Evolutionary conservation across 1,140 invertebrate species (phyloP), one percentile per base, ranked within the genome.

Genomic region (Galleria mellonella): DNA sequence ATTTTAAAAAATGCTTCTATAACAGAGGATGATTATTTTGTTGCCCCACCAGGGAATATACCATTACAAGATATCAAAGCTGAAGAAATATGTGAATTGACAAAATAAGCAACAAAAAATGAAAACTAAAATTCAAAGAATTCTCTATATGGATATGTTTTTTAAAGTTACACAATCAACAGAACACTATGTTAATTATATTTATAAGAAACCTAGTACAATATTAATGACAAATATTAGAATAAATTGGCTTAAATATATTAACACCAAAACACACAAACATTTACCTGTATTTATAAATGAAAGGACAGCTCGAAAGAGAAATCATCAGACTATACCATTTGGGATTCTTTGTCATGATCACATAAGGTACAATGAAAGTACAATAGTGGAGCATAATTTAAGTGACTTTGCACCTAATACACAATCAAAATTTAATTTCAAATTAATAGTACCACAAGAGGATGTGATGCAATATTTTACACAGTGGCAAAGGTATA

Each of bases 1-100:
- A 88, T 97, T 51, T 63, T 97, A 29, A 85, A 74, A 36, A 96
- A 96, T 89, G 93, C 95, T 6, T 55, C 76, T 33, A 33, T 93
- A 38, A 89, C 87, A 12, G 93, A 95, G 66, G 96, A 97, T 79
- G 93, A 96, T 51, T 97, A 96, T 77, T 97, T 96, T 89, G 91
- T 97, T 9, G 94, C 94, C 13, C 96, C 96, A 13, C 91, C 91
- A 11, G 93, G 93, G 64, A 95, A 94, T 78, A 92, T 92, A 61
- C 91, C 92, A 1, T 73, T 92, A 30, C 88, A 90, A 69, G 76
- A 89, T 77, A 72, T 88, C 37, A 63, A 86, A 52, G 56, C 68
- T 64, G 66, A 87, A 63, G 52, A 79, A 43, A 47, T 66, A 51
- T 43, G 49, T 40, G 41, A 51, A 29, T 60, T 71, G 70, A 66